Conservation (phyloP, 2,888 invertebrate genomes). For the Spatulosminthurus flaviceps region DNA sequence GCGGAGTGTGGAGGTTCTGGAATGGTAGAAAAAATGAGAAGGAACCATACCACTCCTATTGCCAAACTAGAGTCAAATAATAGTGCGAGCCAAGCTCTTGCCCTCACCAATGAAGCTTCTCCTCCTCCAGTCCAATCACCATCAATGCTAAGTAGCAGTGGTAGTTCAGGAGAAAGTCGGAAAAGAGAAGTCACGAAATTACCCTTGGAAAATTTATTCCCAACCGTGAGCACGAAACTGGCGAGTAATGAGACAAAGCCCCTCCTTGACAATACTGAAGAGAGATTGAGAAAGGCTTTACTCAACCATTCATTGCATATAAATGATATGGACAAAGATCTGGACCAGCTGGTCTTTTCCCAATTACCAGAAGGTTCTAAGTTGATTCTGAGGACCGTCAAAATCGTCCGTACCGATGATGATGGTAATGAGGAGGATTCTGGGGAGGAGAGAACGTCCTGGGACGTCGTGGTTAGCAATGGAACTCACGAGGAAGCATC, state of each 20-base stretch:
- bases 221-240: conserved; percentile 7
- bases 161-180: conserved; percentile 12
- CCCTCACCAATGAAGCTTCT: not conserved
- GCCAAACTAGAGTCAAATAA: conserved; percentile 15
- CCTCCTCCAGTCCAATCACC: too few relatives aligned
- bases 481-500: conserved; percentile 45
- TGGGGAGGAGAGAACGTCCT: conserved; percentile 51
- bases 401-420: conserved; percentile 62
- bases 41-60: not conserved
- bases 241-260: not conserved
- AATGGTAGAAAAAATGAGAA: not conserved
- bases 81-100: not conserved
- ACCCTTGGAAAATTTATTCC: conserved; percentile 51
- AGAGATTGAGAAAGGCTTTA: conserved; percentile 47
- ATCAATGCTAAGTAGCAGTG: too few relatives aligned
- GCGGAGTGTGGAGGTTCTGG: not conserved
- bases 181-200: conserved; percentile 42
- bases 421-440: conserved; percentile 57
- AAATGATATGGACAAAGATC: conserved; percentile 59
- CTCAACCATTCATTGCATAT: conserved; percentile 58
- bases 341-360: conserved; percentile 62
- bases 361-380: conserved; percentile 62
- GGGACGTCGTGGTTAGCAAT: conserved; percentile 57
- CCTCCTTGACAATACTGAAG: conserved; percentile 1
- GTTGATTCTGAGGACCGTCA: conserved; percentile 60